Evolutionary conservation across 2,113 vertebrate genomes (phyloP).

Genomic region (Pangasianodon gigas): DNA sequence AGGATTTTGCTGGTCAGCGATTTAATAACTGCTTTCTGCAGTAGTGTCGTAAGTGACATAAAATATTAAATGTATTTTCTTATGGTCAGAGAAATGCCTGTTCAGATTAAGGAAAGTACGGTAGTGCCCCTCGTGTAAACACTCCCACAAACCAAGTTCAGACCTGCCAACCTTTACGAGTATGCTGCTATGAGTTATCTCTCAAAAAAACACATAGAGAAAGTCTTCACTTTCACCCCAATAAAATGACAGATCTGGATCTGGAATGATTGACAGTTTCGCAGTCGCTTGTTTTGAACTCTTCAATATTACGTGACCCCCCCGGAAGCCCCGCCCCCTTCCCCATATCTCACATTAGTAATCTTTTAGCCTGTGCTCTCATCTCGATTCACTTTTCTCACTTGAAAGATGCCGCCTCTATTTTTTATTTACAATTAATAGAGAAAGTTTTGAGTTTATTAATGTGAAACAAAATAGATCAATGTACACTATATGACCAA

Average conservation of each 20-base stretch:
- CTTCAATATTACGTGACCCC: background rate
- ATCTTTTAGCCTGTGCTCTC: background rate
- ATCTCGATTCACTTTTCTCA: background rate
- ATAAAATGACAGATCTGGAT: background rate
- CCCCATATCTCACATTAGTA: background rate
- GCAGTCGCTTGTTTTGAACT: background rate
- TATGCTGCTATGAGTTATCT: background rate
- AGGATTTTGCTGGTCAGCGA: background rate
- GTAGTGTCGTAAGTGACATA: background rate
- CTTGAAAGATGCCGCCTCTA: background rate
- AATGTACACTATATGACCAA: background rate
- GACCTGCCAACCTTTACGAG: background rate
- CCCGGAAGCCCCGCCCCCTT: background rate
- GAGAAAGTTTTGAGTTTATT: background rate
- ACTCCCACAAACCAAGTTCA: background rate
- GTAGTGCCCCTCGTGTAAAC: background rate
- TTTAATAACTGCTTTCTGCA: background rate
- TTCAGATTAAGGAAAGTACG: background rate
- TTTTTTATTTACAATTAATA: too few species aligned
- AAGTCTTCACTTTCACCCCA: background rate
- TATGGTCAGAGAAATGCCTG: background rate
- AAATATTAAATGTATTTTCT: background rate
- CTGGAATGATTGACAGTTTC: background rate
- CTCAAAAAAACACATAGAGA: background rate
- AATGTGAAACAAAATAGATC: background rate